These are phyloP conservation scores for Periophthalmodon schlosseri DNA, from an alignment of 2,113 vertebrate species.

Conservation along the genomic window DNA sequence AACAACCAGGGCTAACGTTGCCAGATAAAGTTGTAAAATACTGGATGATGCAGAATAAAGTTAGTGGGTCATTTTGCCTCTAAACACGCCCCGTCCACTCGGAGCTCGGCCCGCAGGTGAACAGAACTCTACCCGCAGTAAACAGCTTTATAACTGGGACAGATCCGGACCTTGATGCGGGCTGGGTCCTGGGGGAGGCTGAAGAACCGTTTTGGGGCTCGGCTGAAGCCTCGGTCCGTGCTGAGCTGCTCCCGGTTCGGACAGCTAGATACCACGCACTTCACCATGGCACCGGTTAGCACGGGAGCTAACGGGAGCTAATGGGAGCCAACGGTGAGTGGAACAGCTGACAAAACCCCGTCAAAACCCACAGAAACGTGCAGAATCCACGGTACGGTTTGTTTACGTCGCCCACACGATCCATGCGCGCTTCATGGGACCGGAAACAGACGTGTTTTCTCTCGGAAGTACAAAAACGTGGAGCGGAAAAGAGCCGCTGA, in stretches of 20 bases:
- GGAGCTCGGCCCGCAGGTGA: background rate
- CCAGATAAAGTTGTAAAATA: no score
- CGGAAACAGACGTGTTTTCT: conserved; percentile 20
- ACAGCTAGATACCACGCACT: conserved; percentile 67
- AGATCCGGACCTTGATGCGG: conserved; percentile 39
- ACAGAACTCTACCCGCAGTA: background rate
- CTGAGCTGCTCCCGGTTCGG: conserved; percentile 35
- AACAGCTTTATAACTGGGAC: background rate
- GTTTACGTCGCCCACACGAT: conserved; percentile 18
- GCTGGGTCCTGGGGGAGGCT: conserved; percentile 48
- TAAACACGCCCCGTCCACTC: no score
- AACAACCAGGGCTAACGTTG: no score
- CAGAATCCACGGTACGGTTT: background rate
- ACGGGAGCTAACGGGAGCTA: background rate
- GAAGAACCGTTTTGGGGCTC: conserved; percentile 55
- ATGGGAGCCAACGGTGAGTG: background rate
- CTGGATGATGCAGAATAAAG: no score
- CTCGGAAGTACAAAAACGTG: conserved; percentile 40
- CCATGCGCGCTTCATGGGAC: background rate
- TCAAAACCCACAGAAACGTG: accelerated
- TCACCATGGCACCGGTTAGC: conserved; percentile 45
- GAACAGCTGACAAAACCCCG: background rate
- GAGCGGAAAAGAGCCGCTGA: background rate
- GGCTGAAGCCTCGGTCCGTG: background rate
- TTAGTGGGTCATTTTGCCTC: no score